Evolutionary conservation across 2,113 vertebrate species (phyloP).

Genomic region (Nycticorax nycticorax): DNA sequence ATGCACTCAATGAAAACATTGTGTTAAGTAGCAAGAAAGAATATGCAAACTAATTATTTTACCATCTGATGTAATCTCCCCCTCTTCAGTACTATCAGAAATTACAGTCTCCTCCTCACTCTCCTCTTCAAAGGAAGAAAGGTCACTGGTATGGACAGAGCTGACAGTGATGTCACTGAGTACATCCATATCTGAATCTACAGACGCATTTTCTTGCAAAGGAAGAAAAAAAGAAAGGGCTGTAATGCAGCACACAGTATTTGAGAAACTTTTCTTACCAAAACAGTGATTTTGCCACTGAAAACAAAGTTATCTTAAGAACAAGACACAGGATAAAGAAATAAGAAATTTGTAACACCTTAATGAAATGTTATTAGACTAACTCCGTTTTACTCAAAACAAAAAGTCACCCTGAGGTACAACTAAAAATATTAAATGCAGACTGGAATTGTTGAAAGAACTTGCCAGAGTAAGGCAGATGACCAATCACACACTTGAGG

Average conservation of each 20-base stretch:
- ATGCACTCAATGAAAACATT: not conserved
- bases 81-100: constrained; percentile 93
- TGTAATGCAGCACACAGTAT: not conserved
- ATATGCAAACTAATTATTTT: not conserved
- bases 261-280: not conserved
- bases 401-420: not conserved
- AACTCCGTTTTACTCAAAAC: not conserved
- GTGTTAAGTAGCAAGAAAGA: too few relatives aligned
- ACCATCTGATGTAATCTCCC: constrained; percentile 90
- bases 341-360: not conserved
- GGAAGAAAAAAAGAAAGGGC: not conserved
- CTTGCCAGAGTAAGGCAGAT: not conserved
- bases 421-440: not conserved
- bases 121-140: constrained; percentile 95
- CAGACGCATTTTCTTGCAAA: constrained; percentile 80
- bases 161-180: constrained; percentile 98
- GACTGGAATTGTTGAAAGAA: not conserved
- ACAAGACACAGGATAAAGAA: not conserved
- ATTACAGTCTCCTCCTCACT: constrained; percentile 85
- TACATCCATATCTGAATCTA: constrained; percentile 93
- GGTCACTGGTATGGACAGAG: constrained; percentile 97
- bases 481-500: not conserved
- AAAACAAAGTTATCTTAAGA: not conserved
- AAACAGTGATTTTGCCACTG: not conserved
- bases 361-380: not conserved